Evolutionary conservation across 2,888 invertebrate species (phyloP).

Genomic region (Cataglyphis cursor): DNA sequence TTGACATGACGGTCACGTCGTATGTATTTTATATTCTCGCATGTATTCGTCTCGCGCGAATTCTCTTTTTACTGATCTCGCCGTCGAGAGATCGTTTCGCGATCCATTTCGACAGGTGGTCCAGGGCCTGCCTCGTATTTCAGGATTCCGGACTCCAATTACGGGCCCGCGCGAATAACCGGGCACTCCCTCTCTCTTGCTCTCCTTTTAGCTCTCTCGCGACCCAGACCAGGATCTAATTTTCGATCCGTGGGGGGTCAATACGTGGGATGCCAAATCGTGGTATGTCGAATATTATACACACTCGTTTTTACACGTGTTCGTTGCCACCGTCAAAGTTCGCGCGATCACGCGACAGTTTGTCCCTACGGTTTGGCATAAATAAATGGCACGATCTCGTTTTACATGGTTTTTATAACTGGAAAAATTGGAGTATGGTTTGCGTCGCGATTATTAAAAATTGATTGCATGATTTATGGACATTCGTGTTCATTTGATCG

Average conservation of each 20-base stretch:
- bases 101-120: slow-evolving; percentile 67
- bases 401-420: slow-evolving; percentile 12
- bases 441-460: slow-evolving; percentile 16
- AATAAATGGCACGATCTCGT: slow-evolving; percentile 61
- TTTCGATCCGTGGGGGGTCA: slow-evolving; percentile 74
- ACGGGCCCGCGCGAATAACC: slow-evolving; percentile 73
- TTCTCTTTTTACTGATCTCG: slow-evolving; percentile 36
- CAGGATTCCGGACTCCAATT: slow-evolving; percentile 75
- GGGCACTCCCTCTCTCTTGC: slow-evolving; percentile 31
- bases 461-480: background rate
- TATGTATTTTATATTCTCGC: background rate
- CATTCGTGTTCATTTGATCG: background rate
- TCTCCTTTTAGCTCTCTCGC: slow-evolving; percentile 20
- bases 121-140: slow-evolving; percentile 64
- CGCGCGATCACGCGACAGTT: slow-evolving; percentile 61
- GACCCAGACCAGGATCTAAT: slow-evolving; percentile 56
- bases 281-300: slow-evolving; percentile 50
- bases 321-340: slow-evolving; percentile 64
- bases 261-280: slow-evolving; percentile 47
- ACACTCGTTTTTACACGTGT: slow-evolving; percentile 69
- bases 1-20: background rate
- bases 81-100: slow-evolving; percentile 50
- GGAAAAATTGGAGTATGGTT: background rate
- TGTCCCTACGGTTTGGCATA: slow-evolving; percentile 25
- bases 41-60: slow-evolving; percentile 29